These are phyloP conservation scores for Thunnus thynnus DNA, from an alignment of 2,113 vertebrate species.

Conservation along the genomic window DNA sequence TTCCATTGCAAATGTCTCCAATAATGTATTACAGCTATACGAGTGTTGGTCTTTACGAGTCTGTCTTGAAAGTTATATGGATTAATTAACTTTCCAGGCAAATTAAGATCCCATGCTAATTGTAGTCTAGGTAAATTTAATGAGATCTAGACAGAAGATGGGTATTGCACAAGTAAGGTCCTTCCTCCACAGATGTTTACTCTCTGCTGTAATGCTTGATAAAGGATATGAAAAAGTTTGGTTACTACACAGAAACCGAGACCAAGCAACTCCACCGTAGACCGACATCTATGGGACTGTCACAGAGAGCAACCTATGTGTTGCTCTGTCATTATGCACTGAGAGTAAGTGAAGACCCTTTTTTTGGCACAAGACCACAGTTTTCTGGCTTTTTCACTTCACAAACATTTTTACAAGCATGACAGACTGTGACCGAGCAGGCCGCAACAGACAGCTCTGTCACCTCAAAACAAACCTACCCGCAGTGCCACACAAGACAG, in stretches of 20 bases:
- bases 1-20: conserved; percentile 77
- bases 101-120: conserved; percentile 79
- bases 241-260: conserved; percentile 27
- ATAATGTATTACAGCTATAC: conserved; percentile 62
- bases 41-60: conserved; percentile 65
- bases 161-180: conserved; percentile 51
- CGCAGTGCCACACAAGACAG: conserved; percentile 75
- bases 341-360: conserved; percentile 69
- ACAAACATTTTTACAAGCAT: conserved; percentile 86
- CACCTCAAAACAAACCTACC: conserved; percentile 79
- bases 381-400: conserved; percentile 79
- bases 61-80: conserved; percentile 75
- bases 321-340: conserved; percentile 76
- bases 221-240: conserved; percentile 38
- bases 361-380: conserved; percentile 77
- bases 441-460: conserved; percentile 78
- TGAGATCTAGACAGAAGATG: conserved; percentile 71
- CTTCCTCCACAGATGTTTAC: conserved; percentile 31
- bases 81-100: conserved; percentile 80
- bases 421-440: conserved; percentile 73
- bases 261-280: conserved; percentile 18
- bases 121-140: conserved; percentile 69
- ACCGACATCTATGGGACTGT: conserved; percentile 36
- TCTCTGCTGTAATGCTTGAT: conserved; percentile 15
- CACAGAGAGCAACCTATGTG: conserved; percentile 52